Evolutionary conservation across 2,113 vertebrate genomes (phyloP).

Genomic region (Aldabrachelys gigantea): DNA sequence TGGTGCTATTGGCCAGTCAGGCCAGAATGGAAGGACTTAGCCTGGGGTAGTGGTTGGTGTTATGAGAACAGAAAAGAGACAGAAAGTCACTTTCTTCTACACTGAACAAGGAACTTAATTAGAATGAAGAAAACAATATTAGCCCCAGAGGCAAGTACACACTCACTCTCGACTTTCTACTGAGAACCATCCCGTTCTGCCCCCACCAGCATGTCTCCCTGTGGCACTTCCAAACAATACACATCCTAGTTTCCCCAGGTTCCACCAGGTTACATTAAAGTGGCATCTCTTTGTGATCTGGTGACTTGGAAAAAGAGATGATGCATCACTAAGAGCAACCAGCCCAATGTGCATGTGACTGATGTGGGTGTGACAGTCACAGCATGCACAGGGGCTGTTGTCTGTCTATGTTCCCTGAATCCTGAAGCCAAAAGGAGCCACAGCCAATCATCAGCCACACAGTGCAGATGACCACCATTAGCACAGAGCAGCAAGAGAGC

Average conservation of each 20-base stretch:
- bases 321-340: constrained; percentile 42
- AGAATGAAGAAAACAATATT: neutral
- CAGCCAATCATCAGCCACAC: neutral
- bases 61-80: neutral
- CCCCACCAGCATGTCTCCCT: neutral
- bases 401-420: neutral
- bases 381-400: too few species aligned
- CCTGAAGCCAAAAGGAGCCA: constrained; percentile 6
- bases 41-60: neutral
- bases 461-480: neutral
- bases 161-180: neutral
- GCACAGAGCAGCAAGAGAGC: neutral
- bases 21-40: neutral
- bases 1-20: neutral
- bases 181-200: neutral
- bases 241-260: neutral
- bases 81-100: neutral
- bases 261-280: neutral
- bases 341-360: constrained; percentile 15
- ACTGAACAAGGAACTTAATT: neutral
- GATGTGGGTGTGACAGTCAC: too few species aligned
- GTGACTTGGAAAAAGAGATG: constrained; percentile 26
- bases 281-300: constrained; percentile 8
- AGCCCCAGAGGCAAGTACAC: neutral
- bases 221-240: constrained; percentile 14